Evolutionary conservation across 2,113 vertebrate genomes (phyloP).

Genomic region (Cygnus atratus): DNA sequence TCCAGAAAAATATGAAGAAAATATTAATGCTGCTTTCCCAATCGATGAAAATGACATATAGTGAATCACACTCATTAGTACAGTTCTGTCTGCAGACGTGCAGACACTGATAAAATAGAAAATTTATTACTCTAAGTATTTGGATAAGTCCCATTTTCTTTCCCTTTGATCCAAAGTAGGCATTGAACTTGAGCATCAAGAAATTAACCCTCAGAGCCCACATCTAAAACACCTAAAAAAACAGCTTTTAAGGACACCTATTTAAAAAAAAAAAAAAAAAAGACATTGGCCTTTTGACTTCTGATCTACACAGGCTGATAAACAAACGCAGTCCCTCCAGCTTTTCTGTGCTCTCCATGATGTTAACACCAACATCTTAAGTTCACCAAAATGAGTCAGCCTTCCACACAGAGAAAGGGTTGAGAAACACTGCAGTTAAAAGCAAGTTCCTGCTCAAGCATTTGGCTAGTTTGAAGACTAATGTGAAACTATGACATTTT

Average conservation of each 20-base stretch:
- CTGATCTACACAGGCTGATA: background rate
- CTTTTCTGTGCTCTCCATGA: background rate
- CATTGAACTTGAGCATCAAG: background rate
- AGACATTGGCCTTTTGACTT: background rate
- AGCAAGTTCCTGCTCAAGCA: background rate
- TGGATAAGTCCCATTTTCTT: background rate
- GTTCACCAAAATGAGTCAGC: background rate
- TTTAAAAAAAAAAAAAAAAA: background rate
- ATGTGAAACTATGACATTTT: background rate
- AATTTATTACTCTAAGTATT: background rate
- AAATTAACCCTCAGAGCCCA: background rate
- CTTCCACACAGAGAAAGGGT: background rate
- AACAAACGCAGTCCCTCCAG: background rate
- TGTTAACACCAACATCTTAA: background rate
- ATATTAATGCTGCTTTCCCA: background rate
- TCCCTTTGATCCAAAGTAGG: background rate
- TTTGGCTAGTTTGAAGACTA: background rate
- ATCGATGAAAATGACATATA: background rate
- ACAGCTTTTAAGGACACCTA: accelerated
- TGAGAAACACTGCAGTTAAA: background rate
- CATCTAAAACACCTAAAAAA: background rate
- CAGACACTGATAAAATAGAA: background rate
- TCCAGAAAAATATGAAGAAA: background rate
- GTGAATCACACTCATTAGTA: background rate
- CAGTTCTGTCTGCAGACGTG: background rate